Evolutionary conservation across 92 coral and sea anemone genomes (phyloP), one percentile per base, ranked within the genome.

Genomic region (Palythoa heliodiscus): DNA sequence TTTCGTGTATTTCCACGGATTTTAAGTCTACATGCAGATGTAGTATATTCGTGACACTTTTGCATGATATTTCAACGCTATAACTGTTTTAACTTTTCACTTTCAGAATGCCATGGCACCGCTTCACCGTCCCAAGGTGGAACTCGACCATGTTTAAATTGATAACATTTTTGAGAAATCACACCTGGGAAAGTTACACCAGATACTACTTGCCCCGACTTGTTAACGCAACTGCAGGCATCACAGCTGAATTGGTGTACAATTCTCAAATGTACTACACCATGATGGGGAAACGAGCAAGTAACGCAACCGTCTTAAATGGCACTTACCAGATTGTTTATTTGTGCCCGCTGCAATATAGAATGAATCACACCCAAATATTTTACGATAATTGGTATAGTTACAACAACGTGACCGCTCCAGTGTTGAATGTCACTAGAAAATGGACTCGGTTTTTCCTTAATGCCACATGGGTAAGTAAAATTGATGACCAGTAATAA

Each of bases 51-150:
- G 50, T 8, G 9, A 8, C 50, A 43, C 50, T 43, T 43, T 3
- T 3, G 50, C 9, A 5, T 1, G 50, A 43, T 5, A 43, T 43
- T 10, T 37, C 73, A 69, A 0, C 7, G 24, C 47, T 69, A 13
- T 13, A 69, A 1, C 47, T 25, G 14, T 29, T 69, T 69, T 25
- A 69, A n/a, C 2, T 54, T 54, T 5, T 75, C 14, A 16, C 15
- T 60, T 39, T 55, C 40, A 92, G 95, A 60, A 87, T 87, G 91
- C 95, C 95, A 10, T 89, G 94, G 94, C 79, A 66, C 12, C 90
- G 92, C 54, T 83, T 86, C 40, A 74, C 73, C 24, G 76, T 92
- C 72, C 83, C 60, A 71, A 39, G 54, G 66, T 92, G 92, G 94
- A 92, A 92, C 85, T 40, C 88, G 5, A 89, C 94, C 1, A 87